A percentile compares a stretch with the other conserved stretches of the same genome.
phyloP scores from a whole-genome alignment of 2,888 invertebrate genomes.

The Papilio demoleus region DNA sequence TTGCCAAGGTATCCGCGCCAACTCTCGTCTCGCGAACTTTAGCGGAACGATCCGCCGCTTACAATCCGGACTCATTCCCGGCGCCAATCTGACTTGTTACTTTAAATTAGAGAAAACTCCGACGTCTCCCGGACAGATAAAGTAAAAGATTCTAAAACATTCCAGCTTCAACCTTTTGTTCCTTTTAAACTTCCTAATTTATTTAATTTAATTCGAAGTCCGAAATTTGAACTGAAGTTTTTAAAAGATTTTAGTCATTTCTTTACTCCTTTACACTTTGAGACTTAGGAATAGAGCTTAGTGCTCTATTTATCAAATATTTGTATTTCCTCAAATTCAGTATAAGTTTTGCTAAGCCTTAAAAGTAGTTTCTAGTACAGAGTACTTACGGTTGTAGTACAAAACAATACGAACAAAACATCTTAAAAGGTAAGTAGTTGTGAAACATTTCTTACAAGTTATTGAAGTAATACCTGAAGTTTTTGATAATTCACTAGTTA shows the following conservation, averaged over 20 bases:
- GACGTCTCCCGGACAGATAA: constrained; percentile 36
- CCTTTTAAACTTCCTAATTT: constrained; percentile 21
- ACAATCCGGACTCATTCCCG: constrained; percentile 44
- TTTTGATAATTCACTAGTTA: not conserved
- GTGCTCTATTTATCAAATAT: not conserved
- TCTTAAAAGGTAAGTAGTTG: not conserved
- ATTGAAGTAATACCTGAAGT: not conserved
- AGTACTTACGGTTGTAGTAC: not conserved
- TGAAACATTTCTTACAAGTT: not conserved
- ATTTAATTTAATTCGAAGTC: constrained; percentile 9
- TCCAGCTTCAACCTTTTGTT: constrained; percentile 30
- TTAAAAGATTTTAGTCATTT: not conserved
- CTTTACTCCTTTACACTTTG: not conserved
- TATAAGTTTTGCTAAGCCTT: not conserved
- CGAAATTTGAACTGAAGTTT: constrained; percentile 1
- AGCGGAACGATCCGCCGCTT: constrained; percentile 42
- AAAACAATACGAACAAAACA: not conserved
- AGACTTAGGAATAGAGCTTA: too few relatives aligned
- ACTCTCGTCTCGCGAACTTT: constrained; percentile 46
- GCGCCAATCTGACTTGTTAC: constrained; percentile 55
- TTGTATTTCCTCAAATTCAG: not conserved
- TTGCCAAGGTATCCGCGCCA: constrained; percentile 43
- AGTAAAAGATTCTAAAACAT: constrained; percentile 21
- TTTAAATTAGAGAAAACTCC: constrained; percentile 50
- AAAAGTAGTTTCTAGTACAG: not conserved